Base-by-base conservation (phyloP, 2,888 invertebrate genomes). In the Platycheirus rosarum region DNA sequence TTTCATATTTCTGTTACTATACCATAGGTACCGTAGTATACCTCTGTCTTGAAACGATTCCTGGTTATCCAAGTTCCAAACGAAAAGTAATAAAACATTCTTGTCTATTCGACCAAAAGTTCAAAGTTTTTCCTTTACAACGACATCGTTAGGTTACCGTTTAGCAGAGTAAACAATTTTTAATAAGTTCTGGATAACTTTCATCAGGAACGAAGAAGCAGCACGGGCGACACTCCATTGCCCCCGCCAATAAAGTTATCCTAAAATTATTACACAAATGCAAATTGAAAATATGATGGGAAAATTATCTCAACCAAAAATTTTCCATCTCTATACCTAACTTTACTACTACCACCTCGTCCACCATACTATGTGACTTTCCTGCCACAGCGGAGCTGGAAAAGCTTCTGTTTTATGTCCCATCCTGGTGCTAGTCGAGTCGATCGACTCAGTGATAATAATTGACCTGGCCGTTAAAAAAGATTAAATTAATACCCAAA, bases 111-210 rank as follows among this genome's bases (percentile, higher is more conserved):
- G 51, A 20, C 14, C 37, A 42, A 49, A 16, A 35, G 40, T 29
- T 66, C 57, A 37, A 53, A 66, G 46, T 62, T 37, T 60, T 20
- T 9, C 51, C 55, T 62, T 53, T 18, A 35, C 62, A 53, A 76
- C 40, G 62, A 40, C 66, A 60, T 62, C 53, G 48, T 48, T 60
- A 35, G 11, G 53, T 62, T 53, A 62, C 44, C 53, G 40, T 74
- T 78, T 63, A 48, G 78, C 74, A 48, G 48, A 35, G 53, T 68
- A 62, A 74, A 68, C 78, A 68, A 23, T 74, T 74, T 78, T 78
- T 68, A 78, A 78, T 74, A 78, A 78, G 74, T 35, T 62, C 16
- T n/a, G n/a, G n/a, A n/a, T n/a, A n/a, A n/a, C n/a, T n/a, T n/a
- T n/a, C n/a, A n/a, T n/a, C n/a, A n/a, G n/a, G n/a, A n/a, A n/a